These are phyloP conservation scores for Amyelois transitella DNA, from an alignment of 1,140 invertebrate species.

Conservation along the genomic window DNA sequence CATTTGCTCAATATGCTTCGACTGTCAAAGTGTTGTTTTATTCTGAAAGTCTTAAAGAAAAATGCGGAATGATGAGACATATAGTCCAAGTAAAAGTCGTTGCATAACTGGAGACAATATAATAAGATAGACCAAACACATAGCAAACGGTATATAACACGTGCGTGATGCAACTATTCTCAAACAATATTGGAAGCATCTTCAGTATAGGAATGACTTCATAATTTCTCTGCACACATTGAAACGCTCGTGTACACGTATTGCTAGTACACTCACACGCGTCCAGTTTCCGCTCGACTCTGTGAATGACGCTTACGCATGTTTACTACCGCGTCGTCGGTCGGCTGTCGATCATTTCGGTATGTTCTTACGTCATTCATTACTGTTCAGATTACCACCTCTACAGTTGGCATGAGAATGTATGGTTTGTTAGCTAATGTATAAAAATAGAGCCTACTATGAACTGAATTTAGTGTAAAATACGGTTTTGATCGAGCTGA, in stretches of 20 bases:
- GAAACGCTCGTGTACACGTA: conserved; percentile 9
- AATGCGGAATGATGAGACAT: not conserved
- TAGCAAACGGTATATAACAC: conserved; percentile 6
- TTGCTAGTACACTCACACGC: conserved; percentile 27
- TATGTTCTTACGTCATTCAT: conserved; percentile 43
- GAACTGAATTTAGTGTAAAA: not conserved
- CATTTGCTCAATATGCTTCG: no score
- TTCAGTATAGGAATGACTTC: conserved; percentile 50
- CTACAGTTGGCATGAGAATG: conserved; percentile 1
- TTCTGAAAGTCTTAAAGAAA: no score
- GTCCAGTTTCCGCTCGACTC: conserved; percentile 40
- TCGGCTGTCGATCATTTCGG: conserved; percentile 45
- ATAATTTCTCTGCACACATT: conserved; percentile 37
- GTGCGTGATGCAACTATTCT: conserved; percentile 24
- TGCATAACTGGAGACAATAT: not conserved
- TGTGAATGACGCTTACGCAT: conserved; percentile 58
- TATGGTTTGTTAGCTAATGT: not conserved
- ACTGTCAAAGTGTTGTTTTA: no score
- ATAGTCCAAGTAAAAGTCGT: not conserved
- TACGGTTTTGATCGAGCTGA: not conserved
- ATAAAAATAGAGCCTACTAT: not conserved
- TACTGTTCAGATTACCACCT: conserved; percentile 21
- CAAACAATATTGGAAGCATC: conserved; percentile 9
- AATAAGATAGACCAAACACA: conserved; percentile 16
- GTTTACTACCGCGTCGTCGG: conserved; percentile 39